These are phyloP conservation scores for Ferdinandea cuprea DNA, from an alignment of 2,888 invertebrate species.

Conservation along the genomic window DNA sequence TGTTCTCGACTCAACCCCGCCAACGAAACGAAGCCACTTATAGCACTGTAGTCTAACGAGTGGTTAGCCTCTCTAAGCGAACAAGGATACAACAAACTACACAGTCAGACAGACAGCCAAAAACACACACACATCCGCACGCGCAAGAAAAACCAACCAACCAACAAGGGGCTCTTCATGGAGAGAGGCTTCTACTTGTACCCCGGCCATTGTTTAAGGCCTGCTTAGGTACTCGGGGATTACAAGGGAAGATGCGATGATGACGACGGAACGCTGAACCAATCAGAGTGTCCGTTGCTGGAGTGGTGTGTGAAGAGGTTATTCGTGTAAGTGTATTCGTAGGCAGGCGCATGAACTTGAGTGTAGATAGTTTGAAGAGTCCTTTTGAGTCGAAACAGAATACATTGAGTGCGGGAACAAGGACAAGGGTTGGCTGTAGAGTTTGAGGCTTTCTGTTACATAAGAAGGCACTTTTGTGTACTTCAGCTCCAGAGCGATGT, in stretches of 20 bases:
- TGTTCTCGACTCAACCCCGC: conserved; percentile 60
- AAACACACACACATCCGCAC: conserved; percentile 47
- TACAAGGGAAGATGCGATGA: conserved; percentile 70
- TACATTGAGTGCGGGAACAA: conserved; percentile 32
- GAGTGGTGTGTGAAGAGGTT: conserved; percentile 74
- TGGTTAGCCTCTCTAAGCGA: conserved; percentile 68
- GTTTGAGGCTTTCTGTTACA: conserved; percentile 70
- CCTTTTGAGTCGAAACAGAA: conserved; percentile 50
- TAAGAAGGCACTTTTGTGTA: conserved; percentile 69
- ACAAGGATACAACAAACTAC: conserved; percentile 58
- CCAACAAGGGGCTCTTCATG: conserved; percentile 46
- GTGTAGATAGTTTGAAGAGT: conserved; percentile 71
- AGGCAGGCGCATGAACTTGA: conserved; percentile 74
- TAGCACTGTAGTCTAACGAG: conserved; percentile 41
- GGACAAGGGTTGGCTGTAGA: conserved; percentile 64
- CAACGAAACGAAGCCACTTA: conserved; percentile 60
- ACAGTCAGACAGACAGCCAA: conserved; percentile 20
- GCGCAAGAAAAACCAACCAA: conserved; percentile 18
- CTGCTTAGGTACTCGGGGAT: conserved; percentile 62
- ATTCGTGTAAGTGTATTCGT: conserved; percentile 62
- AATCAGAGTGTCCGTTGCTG: conserved; percentile 55
- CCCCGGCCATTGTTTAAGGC: conserved; percentile 67
- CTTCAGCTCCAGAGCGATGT: conserved; percentile 46
- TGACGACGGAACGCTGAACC: conserved; percentile 48
- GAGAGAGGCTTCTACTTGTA: conserved; percentile 24